Evolutionary conservation across 2,113 vertebrate species (phyloP).

Genomic region (Sturnus vulgaris): DNA sequence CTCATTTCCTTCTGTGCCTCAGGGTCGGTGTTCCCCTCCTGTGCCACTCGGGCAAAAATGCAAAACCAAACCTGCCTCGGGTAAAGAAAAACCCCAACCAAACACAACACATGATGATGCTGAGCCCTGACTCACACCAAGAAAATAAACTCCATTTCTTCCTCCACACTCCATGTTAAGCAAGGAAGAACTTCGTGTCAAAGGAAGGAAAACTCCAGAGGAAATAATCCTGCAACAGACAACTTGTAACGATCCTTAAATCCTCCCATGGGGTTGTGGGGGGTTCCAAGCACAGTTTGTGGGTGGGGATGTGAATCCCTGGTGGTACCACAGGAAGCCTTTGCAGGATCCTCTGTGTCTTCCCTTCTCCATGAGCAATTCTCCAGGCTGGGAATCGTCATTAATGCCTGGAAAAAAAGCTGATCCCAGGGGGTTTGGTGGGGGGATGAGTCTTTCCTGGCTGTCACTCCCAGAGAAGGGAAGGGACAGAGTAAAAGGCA

Average conservation of each 20-base stretch:
- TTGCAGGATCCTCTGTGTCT: background rate
- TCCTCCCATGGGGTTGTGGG: background rate
- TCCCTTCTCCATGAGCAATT: background rate
- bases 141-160: background rate
- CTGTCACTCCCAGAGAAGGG: background rate
- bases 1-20: background rate
- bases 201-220: background rate
- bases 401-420: background rate
- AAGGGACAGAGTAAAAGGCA: slow-evolving; percentile 46
- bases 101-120: background rate
- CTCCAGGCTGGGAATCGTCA: background rate
- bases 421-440: background rate
- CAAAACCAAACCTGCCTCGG: background rate
- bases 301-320: background rate
- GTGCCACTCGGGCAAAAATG: background rate
- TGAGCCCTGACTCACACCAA: background rate
- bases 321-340: background rate
- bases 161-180: background rate
- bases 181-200: background rate
- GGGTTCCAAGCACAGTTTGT: background rate
- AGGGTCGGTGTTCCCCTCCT: background rate
- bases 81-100: background rate
- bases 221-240: background rate
- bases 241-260: background rate
- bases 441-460: slow-evolving; percentile 1